Evolutionary conservation across 2,797 vertebrate genomes (phyloP).

Genomic region (Tauraco hartlaubi): DNA sequence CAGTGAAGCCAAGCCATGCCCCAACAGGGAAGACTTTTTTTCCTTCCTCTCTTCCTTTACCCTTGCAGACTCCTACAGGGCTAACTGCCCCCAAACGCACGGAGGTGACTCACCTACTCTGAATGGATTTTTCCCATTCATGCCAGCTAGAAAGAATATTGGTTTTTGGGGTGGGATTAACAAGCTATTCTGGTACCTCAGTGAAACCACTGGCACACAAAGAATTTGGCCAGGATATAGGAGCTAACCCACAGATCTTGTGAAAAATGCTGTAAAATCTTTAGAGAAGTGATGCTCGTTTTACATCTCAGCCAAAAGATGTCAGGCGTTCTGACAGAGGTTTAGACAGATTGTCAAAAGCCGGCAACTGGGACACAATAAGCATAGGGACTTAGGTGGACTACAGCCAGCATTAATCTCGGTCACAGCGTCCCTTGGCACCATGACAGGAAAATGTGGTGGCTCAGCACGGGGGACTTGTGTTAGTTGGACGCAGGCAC

Average conservation of each 20-base stretch:
- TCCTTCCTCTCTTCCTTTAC: background rate
- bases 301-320: background rate
- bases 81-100: background rate
- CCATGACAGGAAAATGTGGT: background rate
- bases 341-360: conserved; percentile 25
- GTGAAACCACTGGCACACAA: background rate
- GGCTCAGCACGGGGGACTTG: background rate
- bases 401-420: background rate
- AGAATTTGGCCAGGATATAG: background rate
- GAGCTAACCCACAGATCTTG: background rate
- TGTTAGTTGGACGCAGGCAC: background rate
- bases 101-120: background rate
- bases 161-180: background rate
- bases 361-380: background rate
- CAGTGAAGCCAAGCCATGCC: background rate
- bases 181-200: background rate
- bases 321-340: background rate
- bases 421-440: conserved; percentile 1
- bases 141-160: background rate
- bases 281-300: background rate
- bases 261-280: background rate
- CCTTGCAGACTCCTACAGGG: background rate
- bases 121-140: background rate
- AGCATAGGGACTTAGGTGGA: conserved; percentile 1
- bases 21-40: background rate